Base-by-base conservation (phyloP, 23 tunicate genomes). In the Oikopleura vanhoeffeni region DNA sequence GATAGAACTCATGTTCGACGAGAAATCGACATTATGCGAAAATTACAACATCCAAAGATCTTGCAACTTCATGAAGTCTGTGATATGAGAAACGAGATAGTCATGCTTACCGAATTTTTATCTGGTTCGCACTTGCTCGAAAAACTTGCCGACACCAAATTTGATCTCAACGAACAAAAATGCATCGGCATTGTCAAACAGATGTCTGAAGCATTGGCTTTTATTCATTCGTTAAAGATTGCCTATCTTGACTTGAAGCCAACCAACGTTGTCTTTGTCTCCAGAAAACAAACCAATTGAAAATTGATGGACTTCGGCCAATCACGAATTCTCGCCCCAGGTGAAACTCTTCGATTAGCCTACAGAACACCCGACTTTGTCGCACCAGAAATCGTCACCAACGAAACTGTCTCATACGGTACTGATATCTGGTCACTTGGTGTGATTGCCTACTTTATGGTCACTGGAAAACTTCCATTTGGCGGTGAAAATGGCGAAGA, bases 291-390 rank as follows among this genome's bases (percentile, higher is more conserved):
- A n/a, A n/a, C n/a, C n/a, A 40, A n/a, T n/a, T n/a, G n/a, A n/a
- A 93, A 93, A 85, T 88, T 93, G 57, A 93, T 93, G n/a, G 98
- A 93, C 83, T 93, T 93, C 85, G 98, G 97, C 35, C 83, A 88
- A 39, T 88, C 97, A 2, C 67, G 97, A 89, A 87, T 85, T 89
- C 87, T 85, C 87, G 91, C 84, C 64, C 79, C 79, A 13, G 36
- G 32, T 71, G 36, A 71, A 71, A 33, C 36, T 33, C 79, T 71
- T 71, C 79, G 32, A 32, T 33, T 71, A 4, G 32, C 27, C 38
- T 71, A 18, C 38, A 38, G 79, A 28, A 71, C 79, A 2, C 79
- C 79, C 3, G 79, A 71, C 3, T 71, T 71, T 30, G 79, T 71
- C 79, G 27, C 79, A 2, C 79, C 79, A 30, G 79, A 71, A 71